Conservation (phyloP, 1,140 invertebrate genomes). For the Thalassaphorura encarpata region DNA sequence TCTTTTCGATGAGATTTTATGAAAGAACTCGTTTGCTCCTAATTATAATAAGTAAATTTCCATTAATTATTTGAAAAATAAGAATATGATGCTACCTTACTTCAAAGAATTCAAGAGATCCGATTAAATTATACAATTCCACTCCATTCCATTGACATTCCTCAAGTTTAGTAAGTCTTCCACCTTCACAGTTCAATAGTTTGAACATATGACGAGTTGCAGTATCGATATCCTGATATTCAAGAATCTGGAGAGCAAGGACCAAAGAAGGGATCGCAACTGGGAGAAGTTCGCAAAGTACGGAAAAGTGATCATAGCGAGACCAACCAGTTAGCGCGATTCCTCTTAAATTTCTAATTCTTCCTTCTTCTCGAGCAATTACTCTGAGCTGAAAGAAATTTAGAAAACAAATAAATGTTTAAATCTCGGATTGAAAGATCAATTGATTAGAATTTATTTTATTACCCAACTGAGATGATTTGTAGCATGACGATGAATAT, state of each 20-base stretch:
- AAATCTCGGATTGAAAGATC: no score
- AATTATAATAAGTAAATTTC: conserved; percentile 1
- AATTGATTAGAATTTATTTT: not conserved
- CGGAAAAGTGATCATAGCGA: conserved; percentile 58
- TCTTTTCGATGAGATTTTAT: not conserved
- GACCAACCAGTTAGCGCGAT: conserved; percentile 61
- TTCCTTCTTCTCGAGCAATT: conserved; percentile 4
- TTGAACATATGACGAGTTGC: not conserved
- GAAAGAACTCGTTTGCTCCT: not conserved
- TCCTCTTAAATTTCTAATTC: conserved; percentile 37
- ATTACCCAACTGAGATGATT: conserved; percentile 26
- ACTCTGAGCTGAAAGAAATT: conserved; percentile 15
- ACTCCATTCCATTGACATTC: conserved; percentile 11
- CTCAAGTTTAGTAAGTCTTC: not conserved
- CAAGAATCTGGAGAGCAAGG: conserved; percentile 9
- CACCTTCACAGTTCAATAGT: conserved; percentile 4
- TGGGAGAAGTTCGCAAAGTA: conserved; percentile 55
- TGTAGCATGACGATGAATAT: conserved; percentile 48
- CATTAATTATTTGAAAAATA: not conserved
- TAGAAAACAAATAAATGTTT: no score
- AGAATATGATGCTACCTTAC: not conserved
- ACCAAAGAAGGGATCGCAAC: conserved; percentile 53
- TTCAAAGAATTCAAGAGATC: conserved; percentile 4
- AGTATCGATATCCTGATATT: not conserved
- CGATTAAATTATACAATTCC: conserved; percentile 1